Evolutionary conservation across 2,888 invertebrate genomes (phyloP), one percentile per base, ranked within the genome.

Genomic region (Callinectes sapidus): DNA sequence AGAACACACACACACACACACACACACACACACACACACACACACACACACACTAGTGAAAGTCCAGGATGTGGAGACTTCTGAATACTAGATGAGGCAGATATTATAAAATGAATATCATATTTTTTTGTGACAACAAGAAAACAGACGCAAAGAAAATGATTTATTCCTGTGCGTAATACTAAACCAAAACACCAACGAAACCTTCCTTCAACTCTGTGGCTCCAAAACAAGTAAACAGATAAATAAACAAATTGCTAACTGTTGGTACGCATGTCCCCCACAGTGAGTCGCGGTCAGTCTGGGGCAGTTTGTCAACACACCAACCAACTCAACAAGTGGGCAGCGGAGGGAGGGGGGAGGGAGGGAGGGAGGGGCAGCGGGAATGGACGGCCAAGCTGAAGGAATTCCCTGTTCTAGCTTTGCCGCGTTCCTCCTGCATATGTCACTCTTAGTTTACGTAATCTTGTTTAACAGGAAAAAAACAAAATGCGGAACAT

Each of bases 1-100:
- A 16, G 13, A 28, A 77, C 71, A 77, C 71, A 77, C 71, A 77
- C 71, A 77, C 71, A 77, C 71, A 77, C 71, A 77, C 71, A 61
- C 28, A 28, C 71, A 77, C 71, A 28, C 28, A 28, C 28, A 28
- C 28, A 77, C 71, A 28, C 71, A 77, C 71, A 77, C 32, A 77
- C 71, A 2, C 23, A 61, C n/a, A 0, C 2, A 23, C 28, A 77
- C 10, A 77, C 5, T 28, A 77, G 71, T n/a, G 32, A 77, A 77
- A 32, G 71, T 32, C 71, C n/a, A 28, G 32, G 28, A 71, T 23
- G 71, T 71, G 23, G 71, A 28, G 71, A 28, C n/a, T 71, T 5
- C 71, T 71, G 71, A 3, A 10, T 71, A 28, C 71, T 5, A 77
- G 71, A 77, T 10, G 28, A 28, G 71, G 71, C n/a, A n/a, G n/a